A percentile compares a stretch with the other conserved stretches of the same genome.
phyloP scores from a whole-genome alignment of 2,797 vertebrate genomes.

The Schizopygopsis pylzovi region DNA sequence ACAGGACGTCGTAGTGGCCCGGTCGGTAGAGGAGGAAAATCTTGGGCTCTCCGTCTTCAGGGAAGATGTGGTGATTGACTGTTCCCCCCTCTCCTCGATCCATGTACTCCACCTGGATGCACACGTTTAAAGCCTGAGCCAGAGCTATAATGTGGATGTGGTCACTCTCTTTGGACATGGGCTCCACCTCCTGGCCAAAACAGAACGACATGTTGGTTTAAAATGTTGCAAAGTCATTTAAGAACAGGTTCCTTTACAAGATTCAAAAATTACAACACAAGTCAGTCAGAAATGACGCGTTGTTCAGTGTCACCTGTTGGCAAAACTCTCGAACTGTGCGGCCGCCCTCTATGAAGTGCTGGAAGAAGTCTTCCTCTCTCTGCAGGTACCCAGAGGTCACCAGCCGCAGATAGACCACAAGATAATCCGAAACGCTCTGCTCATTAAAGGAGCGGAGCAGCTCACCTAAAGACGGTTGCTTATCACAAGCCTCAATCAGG shows the following conservation, averaged over 20 bases:
- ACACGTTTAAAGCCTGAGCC: slow-evolving; percentile 89
- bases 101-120: slow-evolving; percentile 97
- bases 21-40: slow-evolving; percentile 95
- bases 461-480: slow-evolving; percentile 84
- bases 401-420: slow-evolving; percentile 93
- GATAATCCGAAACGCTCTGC: slow-evolving; percentile 92
- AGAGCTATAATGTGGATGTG: slow-evolving; percentile 98
- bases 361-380: slow-evolving; percentile 84
- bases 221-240: slow-evolving; percentile 39
- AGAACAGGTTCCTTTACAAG: not conserved
- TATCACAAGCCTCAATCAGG: slow-evolving; percentile 91
- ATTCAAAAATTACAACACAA: not conserved
- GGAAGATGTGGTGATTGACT: slow-evolving; percentile 93
- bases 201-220: slow-evolving; percentile 28
- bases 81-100: slow-evolving; percentile 91
- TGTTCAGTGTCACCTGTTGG: slow-evolving; percentile 82
- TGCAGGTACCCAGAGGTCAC: slow-evolving; percentile 94
- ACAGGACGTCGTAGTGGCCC: slow-evolving; percentile 95
- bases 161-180: slow-evolving; percentile 97
- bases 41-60: slow-evolving; percentile 90
- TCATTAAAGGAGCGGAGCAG: slow-evolving; percentile 91
- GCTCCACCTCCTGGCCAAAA: slow-evolving; percentile 88
- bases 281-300: not conserved
- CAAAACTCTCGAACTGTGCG: slow-evolving; percentile 96
- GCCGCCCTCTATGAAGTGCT: slow-evolving; percentile 95